Evolutionary conservation across 1,140 invertebrate genomes (phyloP), one percentile per base, ranked within the genome.

Genomic region (Listronotus bonariensis): DNA sequence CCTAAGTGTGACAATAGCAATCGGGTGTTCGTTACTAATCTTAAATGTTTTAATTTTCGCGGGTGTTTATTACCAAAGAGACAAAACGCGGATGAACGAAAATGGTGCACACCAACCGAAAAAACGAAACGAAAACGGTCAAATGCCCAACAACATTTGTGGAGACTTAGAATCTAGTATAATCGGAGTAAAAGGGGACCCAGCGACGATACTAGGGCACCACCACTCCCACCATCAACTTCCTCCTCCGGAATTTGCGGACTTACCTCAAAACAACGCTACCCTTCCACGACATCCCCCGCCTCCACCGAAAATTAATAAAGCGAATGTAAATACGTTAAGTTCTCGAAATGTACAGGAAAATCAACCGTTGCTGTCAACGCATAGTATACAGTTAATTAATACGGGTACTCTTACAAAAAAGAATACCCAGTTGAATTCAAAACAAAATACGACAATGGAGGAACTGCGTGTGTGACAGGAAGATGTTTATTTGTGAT

Each of bases 11-110:
- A 95, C 92, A 3, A 92, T 96, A 64, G 92, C 92, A 1, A 92
- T 96, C 26, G 93, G 93, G 1, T 94, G 92, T 74, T 91, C 90
- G 0, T 79, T 96, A 14, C 82, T 95, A 11, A 89, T 95, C 48
- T 79, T 95, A 8, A 95, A 95, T 76, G 87, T 95, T 8, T 83
- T 95, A 5, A 92, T 95, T 67, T 94, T 94, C 70, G 91, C 91
- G 41, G 91, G 84, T 1, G 90, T 95, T 2, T 94, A 92, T 77
- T 94, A 94, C 78, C 92, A 93, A 74, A 79, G 91, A 41, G 91
- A 94, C 76, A 92, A 92, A 76, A 90, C 89, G 7, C 80, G 88
- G 59, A 82, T 90, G 59, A 90, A 92, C 79, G 90, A 91, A n/a
- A 91, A 92, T 71, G 84, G 85, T 67, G 82, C 87, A 67, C 84